Base-by-base conservation (phyloP, 64 coral and sea anemone species). In the Pocillopora damicornis region DNA sequence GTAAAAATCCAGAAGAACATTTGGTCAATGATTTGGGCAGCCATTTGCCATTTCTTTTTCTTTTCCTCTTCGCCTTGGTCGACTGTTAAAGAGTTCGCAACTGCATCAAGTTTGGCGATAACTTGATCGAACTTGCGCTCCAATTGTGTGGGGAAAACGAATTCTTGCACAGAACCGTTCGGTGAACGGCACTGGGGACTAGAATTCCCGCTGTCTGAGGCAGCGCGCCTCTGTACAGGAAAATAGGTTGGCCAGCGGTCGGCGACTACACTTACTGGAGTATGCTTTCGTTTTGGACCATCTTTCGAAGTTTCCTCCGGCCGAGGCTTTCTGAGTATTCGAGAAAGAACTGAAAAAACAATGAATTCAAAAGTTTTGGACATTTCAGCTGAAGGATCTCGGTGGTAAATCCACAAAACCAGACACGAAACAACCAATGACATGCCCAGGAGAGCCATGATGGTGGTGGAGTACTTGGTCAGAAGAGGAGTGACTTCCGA, bases 401-500 rank as follows among this genome's bases (percentile, higher is more conserved):
- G 68, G 75, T 90, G 89, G 30, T 90, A 90, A 45, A 77, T 35
- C 18, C 89, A 81, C 0, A 90, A 18, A 2, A 90, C 73, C 1
- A 90, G 59, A n/a, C 89, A 90, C 6, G 79, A 76, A 13, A 90
- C 22, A 9, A 90, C 79, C 71, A 90, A 26, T 18, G 89, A 90
- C 3, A 36, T 18, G 14, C 72, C 89, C 30, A 90, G 17, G 14
- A 83, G 30, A 63, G 63, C 80, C 89, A 90, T 90, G 38, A 90
- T 90, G 0, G 89, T 73, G 4, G 89, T 90, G 59, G 89, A 90
- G 59, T 90, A 90, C 17, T 82, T 74, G 0, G 89, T 83, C 37
- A 90, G 65, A 0, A 90, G 80, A 0, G 94, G 94, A 9, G 90
- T 95, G 5, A 95, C 94, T 79, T 92, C 90, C 2, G 90, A 95